These are phyloP conservation scores for Condylura cristata DNA, from an alignment of 2,113 vertebrate species.

Conservation along the genomic window DNA sequence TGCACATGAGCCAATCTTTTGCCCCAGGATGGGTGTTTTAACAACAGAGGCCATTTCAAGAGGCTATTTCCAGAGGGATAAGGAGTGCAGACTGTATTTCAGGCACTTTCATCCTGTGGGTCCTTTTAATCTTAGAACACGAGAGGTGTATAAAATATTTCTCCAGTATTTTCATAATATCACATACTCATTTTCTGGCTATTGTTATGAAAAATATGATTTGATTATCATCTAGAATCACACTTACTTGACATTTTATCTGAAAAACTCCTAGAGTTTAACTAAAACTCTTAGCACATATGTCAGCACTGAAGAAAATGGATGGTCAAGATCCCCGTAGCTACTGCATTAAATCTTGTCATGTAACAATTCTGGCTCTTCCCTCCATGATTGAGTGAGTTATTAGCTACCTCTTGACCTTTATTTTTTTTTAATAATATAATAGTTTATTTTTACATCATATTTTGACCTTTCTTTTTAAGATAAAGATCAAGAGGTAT, in stretches of 20 bases:
- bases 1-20: neutral
- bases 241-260: neutral
- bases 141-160: neutral
- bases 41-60: neutral
- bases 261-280: neutral
- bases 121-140: neutral
- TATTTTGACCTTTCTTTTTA: too few species aligned
- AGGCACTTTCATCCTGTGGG: neutral
- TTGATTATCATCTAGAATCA: neutral
- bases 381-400: neutral
- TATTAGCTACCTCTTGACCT: neutral
- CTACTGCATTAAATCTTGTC: too few species aligned
- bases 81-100: neutral
- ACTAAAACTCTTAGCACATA: neutral
- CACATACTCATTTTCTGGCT: neutral
- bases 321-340: accelerated
- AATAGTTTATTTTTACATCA: too few species aligned
- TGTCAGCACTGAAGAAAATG: neutral
- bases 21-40: neutral
- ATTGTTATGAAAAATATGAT: neutral
- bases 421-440: too few species aligned
- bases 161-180: neutral
- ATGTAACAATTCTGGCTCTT: too few species aligned
- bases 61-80: too few species aligned
- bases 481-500: neutral